These are phyloP conservation scores for Panzeria rudis DNA, from an alignment of 2,888 invertebrate species.

Conservation along the genomic window DNA sequence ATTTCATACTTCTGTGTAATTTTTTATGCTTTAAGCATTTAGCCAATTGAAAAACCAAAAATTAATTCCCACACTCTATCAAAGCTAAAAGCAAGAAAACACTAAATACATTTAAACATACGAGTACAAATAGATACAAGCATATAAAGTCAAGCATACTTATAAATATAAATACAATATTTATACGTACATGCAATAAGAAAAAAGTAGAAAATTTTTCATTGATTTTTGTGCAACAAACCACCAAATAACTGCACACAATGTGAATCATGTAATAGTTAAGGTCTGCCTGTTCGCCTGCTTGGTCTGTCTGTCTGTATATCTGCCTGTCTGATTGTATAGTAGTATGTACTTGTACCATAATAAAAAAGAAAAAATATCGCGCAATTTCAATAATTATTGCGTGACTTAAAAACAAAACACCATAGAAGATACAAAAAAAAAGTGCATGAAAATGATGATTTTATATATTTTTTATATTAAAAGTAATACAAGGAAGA, in stretches of 20 bases:
- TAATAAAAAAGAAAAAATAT: conserved; percentile 49
- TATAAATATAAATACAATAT: background rate
- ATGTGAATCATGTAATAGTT: conserved; percentile 68
- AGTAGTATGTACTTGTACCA: background rate
- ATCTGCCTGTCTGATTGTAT: background rate
- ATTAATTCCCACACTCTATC: conserved; percentile 67
- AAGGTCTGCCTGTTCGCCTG: conserved; percentile 5
- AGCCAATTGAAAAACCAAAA: conserved; percentile 57
- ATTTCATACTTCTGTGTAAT: conserved; percentile 50
- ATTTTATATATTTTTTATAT: conserved; percentile 12
- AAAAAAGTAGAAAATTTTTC: conserved; percentile 43
- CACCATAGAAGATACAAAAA: conserved; percentile 29
- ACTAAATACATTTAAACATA: conserved; percentile 57
- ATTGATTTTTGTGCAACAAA: conserved; percentile 70
- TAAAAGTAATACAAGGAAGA: background rate
- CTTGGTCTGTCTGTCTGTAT: conserved; percentile 13
- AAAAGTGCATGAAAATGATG: conserved; percentile 21
- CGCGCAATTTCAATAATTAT: conserved; percentile 71
- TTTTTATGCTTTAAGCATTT: conserved; percentile 45
- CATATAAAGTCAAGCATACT: conserved; percentile 12
- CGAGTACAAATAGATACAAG: conserved; percentile 39
- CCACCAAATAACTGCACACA: conserved; percentile 70
- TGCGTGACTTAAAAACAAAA: conserved; percentile 70
- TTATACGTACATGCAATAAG: background rate
- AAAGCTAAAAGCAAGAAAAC: conserved; percentile 50